These are phyloP conservation scores for Drosophila funebris DNA, from an alignment of 1,140 invertebrate species.

Conservation along the genomic window DNA sequence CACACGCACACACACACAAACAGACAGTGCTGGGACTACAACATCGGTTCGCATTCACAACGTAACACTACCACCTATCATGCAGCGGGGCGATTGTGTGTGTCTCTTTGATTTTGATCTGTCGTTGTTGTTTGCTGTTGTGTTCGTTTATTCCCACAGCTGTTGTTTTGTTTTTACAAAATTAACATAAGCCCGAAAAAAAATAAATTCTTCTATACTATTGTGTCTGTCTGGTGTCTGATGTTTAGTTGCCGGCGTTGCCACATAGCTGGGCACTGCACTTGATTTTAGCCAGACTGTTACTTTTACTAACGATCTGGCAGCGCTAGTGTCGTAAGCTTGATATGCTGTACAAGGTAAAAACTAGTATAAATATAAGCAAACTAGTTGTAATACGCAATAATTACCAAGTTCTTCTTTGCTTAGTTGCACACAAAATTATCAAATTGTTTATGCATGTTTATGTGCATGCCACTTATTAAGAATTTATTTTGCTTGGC, in stretches of 20 bases:
- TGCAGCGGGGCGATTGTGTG: no score
- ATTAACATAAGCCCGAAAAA: slow-evolving; percentile 35
- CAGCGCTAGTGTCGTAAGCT: neutral
- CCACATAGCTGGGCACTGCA: neutral
- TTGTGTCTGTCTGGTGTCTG: slow-evolving; percentile 33
- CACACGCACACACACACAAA: slow-evolving; percentile 9
- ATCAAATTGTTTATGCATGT: no score
- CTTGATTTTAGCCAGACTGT: neutral
- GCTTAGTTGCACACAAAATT: no score
- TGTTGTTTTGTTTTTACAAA: slow-evolving; percentile 10
- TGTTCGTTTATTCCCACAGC: neutral
- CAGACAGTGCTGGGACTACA: slow-evolving; percentile 2
- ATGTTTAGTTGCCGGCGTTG: slow-evolving; percentile 25
- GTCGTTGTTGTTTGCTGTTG: neutral
- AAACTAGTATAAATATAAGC: neutral
- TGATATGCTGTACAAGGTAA: neutral
- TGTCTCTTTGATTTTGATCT: neutral
- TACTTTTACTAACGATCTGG: neutral
- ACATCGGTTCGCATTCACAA: slow-evolving; percentile 37
- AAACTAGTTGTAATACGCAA: neutral
- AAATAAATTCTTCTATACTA: slow-evolving; percentile 46
- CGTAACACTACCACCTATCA: neutral
- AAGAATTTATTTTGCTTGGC: neutral
- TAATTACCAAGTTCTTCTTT: no score
- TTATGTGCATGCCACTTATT: no score